Conservation (phyloP, 2,888 invertebrate species). For the Capitulum mitella region DNA sequence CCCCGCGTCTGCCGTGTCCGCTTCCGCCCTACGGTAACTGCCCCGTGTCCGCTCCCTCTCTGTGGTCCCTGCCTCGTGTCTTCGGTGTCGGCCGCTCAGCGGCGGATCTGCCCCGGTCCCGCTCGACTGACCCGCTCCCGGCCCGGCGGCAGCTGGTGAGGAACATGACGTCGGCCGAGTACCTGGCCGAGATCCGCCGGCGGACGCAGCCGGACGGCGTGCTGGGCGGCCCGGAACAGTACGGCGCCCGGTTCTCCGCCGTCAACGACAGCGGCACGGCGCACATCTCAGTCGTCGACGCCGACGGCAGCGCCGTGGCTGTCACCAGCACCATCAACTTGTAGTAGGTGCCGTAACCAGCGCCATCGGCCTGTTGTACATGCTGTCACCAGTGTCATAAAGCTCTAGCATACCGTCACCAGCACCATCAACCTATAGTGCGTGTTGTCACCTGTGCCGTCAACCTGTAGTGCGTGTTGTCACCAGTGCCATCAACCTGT, state of each 20-base stretch:
- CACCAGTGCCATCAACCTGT: too few species aligned
- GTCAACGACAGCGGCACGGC: conserved; percentile 62
- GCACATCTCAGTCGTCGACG: conserved; percentile 74
- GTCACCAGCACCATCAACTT: conserved; percentile 82
- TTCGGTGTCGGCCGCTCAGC: too few species aligned
- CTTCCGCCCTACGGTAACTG: too few species aligned
- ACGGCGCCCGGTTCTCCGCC: conserved; percentile 56
- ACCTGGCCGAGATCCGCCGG: conserved; percentile 53
- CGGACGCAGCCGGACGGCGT: conserved; percentile 61
- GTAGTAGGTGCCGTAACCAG: conserved; percentile 51
- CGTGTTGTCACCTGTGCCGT: not conserved
- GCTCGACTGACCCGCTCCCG: not conserved
- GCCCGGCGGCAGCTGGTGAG: conserved; percentile 52
- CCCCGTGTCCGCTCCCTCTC: too few species aligned
- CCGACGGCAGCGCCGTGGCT: conserved; percentile 85
- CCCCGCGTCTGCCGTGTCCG: too few species aligned
- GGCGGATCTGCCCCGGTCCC: too few species aligned
- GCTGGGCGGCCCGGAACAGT: conserved; percentile 57
- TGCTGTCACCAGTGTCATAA: not conserved
- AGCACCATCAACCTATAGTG: not conserved
- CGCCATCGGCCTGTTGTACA: not conserved
- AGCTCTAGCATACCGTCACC: not conserved
- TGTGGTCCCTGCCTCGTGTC: too few species aligned
- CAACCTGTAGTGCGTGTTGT: not conserved
- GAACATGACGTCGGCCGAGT: conserved; percentile 57